Percentiles rank a stretch among this genome's conserved stretches.
Evolutionary conservation across 2,113 vertebrate species (phyloP).

Genomic region (Bambusicola thoracicus): DNA sequence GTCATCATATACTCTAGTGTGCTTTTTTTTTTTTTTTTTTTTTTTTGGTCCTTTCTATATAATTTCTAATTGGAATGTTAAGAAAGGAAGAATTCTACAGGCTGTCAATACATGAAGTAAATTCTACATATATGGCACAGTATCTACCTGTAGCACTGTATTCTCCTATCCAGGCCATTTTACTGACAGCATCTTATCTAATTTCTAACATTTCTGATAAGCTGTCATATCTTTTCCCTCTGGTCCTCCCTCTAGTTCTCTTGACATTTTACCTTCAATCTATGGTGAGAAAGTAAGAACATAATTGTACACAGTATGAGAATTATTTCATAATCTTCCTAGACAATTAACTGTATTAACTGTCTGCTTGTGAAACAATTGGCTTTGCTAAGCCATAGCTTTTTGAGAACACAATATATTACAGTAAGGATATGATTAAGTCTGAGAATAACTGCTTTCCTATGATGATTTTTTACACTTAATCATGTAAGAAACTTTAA

Average conservation of each 20-base stretch:
- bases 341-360: slow-evolving; percentile 7
- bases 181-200: not conserved
- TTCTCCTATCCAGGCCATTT: not conserved
- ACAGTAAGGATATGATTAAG: not conserved
- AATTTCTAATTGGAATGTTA: not conserved
- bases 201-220: not conserved
- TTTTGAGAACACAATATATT: not conserved
- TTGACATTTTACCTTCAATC: not conserved
- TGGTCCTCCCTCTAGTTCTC: not conserved
- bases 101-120: not conserved
- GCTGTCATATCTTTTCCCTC: not conserved
- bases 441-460: not conserved
- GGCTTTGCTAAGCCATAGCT: not conserved
- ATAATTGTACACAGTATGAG: not conserved
- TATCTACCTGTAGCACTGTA: not conserved
- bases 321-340: not conserved
- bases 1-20: slow-evolving; percentile 62
- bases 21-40: too few species aligned
- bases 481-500: slow-evolving; percentile 75
- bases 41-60: not conserved
- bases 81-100: not conserved
- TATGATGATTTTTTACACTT: slow-evolving; percentile 84
- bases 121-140: not conserved
- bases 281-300: not conserved
- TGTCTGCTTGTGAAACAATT: not conserved